Evolutionary conservation across 2,113 vertebrate genomes (phyloP).

Genomic region (Alligator sinensis): DNA sequence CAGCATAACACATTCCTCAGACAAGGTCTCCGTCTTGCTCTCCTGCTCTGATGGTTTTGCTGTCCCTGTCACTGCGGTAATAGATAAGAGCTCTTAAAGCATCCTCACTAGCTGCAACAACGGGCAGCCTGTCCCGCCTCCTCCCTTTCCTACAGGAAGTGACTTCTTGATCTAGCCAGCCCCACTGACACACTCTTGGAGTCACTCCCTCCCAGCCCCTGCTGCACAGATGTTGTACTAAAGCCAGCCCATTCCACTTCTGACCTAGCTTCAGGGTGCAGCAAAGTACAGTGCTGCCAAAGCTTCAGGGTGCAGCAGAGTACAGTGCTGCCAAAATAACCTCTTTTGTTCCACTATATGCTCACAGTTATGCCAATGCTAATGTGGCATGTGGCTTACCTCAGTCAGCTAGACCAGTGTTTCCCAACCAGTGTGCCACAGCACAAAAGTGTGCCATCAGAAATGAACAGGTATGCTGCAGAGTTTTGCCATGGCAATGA

Average conservation of each 20-base stretch:
- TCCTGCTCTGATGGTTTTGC: background rate
- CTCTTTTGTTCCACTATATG: background rate
- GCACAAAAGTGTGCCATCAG: no score
- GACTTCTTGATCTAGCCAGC: background rate
- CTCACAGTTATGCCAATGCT: background rate
- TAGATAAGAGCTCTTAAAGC: background rate
- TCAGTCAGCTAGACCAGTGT: no score
- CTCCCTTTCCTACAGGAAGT: slow-evolving; percentile 40
- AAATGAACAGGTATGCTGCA: no score
- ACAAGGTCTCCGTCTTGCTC: background rate
- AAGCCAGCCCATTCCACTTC: background rate
- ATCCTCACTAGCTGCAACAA: background rate
- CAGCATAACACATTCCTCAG: background rate
- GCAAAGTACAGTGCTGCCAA: no score
- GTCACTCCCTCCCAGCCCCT: background rate
- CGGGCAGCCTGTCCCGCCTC: background rate
- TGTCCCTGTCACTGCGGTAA: background rate
- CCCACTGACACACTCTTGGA: background rate
- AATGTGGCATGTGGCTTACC: background rate
- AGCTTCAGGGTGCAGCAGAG: background rate
- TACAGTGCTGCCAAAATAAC: background rate
- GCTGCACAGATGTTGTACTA: background rate
- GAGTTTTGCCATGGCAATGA: no score
- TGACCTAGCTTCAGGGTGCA: background rate
- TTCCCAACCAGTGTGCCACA: no score